Base-by-base conservation (phyloP, 2,888 invertebrate species). In the Calameuta filiformis region DNA sequence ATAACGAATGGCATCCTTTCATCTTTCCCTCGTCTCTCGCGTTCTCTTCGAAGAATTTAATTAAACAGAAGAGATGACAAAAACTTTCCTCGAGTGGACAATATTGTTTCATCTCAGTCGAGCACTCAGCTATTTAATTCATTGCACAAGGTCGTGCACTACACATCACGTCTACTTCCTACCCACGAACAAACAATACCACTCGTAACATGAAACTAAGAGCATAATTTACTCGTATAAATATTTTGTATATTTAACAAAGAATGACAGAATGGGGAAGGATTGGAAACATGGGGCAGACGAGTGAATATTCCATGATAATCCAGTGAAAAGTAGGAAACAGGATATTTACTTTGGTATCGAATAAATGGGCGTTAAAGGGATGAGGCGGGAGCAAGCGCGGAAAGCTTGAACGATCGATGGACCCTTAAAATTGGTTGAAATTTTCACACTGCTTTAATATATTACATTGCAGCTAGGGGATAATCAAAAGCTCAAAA, bases 381-480 rank as follows among this genome's bases (percentile, higher is more conserved):
- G 69, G 75, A 77, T 40, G 69, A 34, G 71, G 75, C 78, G 76
- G 74, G 84, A 77, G 83, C 79, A 81, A 81, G 84, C 81, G 85
- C 82, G 81, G 82, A 79, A 80, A 80, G 83, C 77, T 82, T 79
- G 79, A 86, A 85, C 87, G 88, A 87, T 88, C 87, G 88, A 88
- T 87, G 86, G 85, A 71, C 83, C 82, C 85, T 84, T 87, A 85
- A 83, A 85, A 81, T 81, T 82, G 79, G 81, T 82, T 83, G 81
- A 80, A 83, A 82, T 84, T 86, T 87, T 83, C 15, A 9, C 71
- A 71, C 71, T 31, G 9, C 9, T 9, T 56, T 23, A 56, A 56
- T 56, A 23, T 56, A 56, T 56, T 23, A 23, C 9, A 23, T 56
- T 56, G 56, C 9, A 56, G 9, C 56, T 9, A 23, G 56, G 9